Percentiles rank a stretch among this genome's conserved stretches.
phyloP scores from a whole-genome alignment of 2,888 invertebrate species.

The Drosophila paucipuncta region DNA sequence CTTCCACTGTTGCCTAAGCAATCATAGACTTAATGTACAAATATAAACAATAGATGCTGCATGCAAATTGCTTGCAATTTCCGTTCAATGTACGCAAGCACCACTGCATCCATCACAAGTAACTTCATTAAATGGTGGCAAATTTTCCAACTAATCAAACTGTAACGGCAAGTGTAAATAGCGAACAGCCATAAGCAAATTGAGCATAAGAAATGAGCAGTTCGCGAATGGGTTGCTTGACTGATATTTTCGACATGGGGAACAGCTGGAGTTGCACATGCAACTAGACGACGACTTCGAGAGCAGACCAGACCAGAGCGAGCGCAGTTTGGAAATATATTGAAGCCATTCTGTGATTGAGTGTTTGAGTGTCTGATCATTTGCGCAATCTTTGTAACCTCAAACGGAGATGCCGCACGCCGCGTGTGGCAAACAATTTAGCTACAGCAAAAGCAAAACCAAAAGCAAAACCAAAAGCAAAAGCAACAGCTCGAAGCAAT shows the following conservation, averaged over 20 bases:
- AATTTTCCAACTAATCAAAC: constrained; percentile 78
- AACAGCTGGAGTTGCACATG: constrained; percentile 16
- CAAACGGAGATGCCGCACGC: constrained; percentile 44
- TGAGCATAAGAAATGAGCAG: constrained; percentile 58
- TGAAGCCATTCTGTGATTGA: constrained; percentile 20
- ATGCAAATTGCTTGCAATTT: constrained; percentile 76
- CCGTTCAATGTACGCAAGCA: constrained; percentile 73
- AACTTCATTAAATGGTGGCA: constrained; percentile 77
- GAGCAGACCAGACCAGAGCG: constrained; percentile 7
- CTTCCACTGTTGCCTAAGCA: constrained; percentile 50
- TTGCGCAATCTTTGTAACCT: constrained; percentile 42
- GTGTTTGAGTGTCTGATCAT: constrained; percentile 12
- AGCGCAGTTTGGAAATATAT: constrained; percentile 5
- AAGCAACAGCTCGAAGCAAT: constrained; percentile 40
- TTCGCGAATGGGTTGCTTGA: constrained; percentile 37
- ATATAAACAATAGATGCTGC: constrained; percentile 45
- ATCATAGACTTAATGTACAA: constrained; percentile 21
- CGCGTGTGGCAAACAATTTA: constrained; percentile 38
- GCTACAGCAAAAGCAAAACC: neutral
- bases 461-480: neutral
- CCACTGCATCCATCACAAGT: constrained; percentile 66
- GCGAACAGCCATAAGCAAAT: constrained; percentile 32
- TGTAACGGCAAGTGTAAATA: constrained; percentile 27
- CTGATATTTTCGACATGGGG: constrained; percentile 36
- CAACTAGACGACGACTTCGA: constrained; percentile 15